A percentile compares a stretch with the other conserved stretches of the same genome.
Conservation (phyloP, 2,797 vertebrate species). For the Sebastes nivosus region DNA sequence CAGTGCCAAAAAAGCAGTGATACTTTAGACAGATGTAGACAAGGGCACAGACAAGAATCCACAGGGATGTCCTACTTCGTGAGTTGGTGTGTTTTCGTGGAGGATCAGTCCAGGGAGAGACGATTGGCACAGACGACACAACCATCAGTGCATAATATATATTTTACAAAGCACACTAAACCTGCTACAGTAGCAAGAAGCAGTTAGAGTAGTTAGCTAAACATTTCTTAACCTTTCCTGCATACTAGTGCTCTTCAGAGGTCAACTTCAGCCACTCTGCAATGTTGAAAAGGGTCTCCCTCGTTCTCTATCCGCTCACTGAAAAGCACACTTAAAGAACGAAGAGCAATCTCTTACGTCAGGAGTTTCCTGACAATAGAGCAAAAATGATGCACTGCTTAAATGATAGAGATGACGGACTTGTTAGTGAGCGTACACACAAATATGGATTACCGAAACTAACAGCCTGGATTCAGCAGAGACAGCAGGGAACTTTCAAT, state of each 20-base stretch:
- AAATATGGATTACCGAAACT: not conserved
- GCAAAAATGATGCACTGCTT: not conserved
- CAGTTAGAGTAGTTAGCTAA: constrained; percentile 29
- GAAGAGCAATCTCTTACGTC: not conserved
- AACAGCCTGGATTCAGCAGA: constrained; percentile 33
- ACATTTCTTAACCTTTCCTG: constrained; percentile 13
- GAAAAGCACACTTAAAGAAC: constrained; percentile 62
- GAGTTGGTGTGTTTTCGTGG: constrained; percentile 10
- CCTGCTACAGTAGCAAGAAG: constrained; percentile 32
- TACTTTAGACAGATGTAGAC: constrained; percentile 18
- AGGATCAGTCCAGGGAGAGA: constrained; percentile 9
- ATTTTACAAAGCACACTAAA: constrained; percentile 62
- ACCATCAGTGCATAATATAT: constrained; percentile 24
- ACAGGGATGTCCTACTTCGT: constrained; percentile 21
- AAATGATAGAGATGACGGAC: not conserved
- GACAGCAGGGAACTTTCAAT: constrained; percentile 16
- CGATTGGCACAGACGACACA: constrained; percentile 22
- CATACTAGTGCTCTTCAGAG: constrained; percentile 12
- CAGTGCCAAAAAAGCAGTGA: not conserved
- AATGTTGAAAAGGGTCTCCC: constrained; percentile 22
- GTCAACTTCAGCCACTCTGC: constrained; percentile 22
- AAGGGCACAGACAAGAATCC: constrained; percentile 8
- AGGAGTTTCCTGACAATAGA: not conserved
- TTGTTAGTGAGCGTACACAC: not conserved
- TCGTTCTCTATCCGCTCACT: constrained; percentile 40